These are phyloP conservation scores for Serripes groenlandicus DNA, from an alignment of 2,888 invertebrate genomes.

Conservation along the genomic window DNA sequence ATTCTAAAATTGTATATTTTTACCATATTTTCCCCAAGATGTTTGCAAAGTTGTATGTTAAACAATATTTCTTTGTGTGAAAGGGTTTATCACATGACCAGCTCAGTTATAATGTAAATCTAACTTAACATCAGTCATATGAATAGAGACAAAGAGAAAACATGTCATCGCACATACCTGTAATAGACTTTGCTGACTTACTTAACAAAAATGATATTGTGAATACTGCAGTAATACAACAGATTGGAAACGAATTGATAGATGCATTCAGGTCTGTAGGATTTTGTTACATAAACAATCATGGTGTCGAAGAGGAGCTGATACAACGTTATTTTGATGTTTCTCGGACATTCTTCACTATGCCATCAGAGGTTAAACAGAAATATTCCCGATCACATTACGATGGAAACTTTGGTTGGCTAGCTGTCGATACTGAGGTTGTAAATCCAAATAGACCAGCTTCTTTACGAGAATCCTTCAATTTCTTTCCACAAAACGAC, in stretches of 20 bases:
- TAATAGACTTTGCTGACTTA: conserved; percentile 22
- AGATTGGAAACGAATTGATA: conserved; percentile 13
- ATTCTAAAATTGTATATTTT: background rate
- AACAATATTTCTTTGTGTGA: background rate
- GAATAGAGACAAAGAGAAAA: no score
- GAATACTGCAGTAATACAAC: background rate
- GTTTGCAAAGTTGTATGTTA: background rate
- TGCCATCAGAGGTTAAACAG: conserved; percentile 47
- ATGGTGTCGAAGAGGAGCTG: conserved; percentile 48
- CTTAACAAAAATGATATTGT: background rate
- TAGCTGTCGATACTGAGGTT: conserved; percentile 40
- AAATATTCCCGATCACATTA: conserved; percentile 21
- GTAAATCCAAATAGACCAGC: conserved; percentile 48
- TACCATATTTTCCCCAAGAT: background rate
- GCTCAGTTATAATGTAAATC: no score
- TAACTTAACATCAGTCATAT: no score
- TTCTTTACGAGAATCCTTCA: conserved; percentile 36
- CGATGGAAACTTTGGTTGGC: conserved; percentile 44
- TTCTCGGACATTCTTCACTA: conserved; percentile 56
- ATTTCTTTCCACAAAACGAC: conserved; percentile 38
- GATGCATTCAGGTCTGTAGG: conserved; percentile 16
- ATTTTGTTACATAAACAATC: conserved; percentile 69
- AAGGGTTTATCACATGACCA: background rate
- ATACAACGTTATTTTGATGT: conserved; percentile 27
- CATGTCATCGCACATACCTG: conserved; percentile 32